Conservation (phyloP, 2,888 invertebrate genomes). For the Danaus chrysippus region DNA sequence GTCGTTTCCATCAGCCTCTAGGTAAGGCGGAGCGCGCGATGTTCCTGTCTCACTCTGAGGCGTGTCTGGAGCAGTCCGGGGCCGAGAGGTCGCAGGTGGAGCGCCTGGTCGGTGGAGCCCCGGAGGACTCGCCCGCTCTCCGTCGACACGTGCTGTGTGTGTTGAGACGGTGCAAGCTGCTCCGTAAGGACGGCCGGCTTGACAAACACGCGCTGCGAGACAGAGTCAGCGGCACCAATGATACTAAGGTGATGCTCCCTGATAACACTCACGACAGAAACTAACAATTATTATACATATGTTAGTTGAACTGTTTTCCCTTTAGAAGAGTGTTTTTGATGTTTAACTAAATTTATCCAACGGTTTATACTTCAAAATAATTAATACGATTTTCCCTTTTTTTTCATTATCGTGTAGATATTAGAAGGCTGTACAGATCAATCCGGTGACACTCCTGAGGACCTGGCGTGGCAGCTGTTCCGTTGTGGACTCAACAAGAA, state of each 20-base stretch:
- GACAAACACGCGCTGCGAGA: slow-evolving; percentile 55
- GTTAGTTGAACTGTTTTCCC: no score
- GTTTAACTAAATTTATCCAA: no score
- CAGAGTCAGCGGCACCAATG: slow-evolving; percentile 48
- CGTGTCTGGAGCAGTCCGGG: slow-evolving; percentile 49
- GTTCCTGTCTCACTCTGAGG: slow-evolving; percentile 66
- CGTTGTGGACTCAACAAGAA: slow-evolving; percentile 67
- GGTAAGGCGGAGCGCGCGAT: slow-evolving; percentile 66
- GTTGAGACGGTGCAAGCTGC: slow-evolving; percentile 62
- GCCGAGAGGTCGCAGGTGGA: slow-evolving; percentile 46
- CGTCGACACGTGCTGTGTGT: slow-evolving; percentile 65
- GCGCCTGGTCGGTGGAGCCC: slow-evolving; percentile 49
- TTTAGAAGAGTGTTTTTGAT: no score
- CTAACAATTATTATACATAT: no score
- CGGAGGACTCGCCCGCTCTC: slow-evolving; percentile 41
- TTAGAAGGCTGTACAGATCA: slow-evolving; percentile 62
- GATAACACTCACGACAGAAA: no score
- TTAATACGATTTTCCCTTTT: no score
- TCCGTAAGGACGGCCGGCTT: slow-evolving; percentile 68
- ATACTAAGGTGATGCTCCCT: slow-evolving; percentile 49
- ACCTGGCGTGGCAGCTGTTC: slow-evolving; percentile 68
- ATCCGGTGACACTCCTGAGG: slow-evolving; percentile 56
- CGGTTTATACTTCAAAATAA: no score
- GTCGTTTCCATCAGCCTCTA: slow-evolving; percentile 41
- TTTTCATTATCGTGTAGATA: slow-evolving; percentile 40